Percentiles rank a stretch among this genome's conserved stretches.
Conservation (phyloP, 2,797 vertebrate species). For the Malacoctenus gilli region DNA sequence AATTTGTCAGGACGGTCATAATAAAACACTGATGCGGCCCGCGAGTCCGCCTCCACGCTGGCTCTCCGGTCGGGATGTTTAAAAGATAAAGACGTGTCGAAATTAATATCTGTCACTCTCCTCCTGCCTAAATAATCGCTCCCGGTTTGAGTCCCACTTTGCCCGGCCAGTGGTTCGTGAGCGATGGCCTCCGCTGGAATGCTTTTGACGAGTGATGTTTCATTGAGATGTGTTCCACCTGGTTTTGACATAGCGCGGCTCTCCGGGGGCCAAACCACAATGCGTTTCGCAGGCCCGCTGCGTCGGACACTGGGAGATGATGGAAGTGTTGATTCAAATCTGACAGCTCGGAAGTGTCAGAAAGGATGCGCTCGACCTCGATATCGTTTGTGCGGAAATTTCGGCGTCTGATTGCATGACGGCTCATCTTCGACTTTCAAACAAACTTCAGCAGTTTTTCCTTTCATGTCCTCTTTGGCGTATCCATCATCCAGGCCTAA, state of each 20-base stretch:
- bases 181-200: slow-evolving; percentile 42
- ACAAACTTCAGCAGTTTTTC: slow-evolving; percentile 16
- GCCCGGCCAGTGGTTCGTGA: slow-evolving; percentile 33
- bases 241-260: slow-evolving; percentile 48
- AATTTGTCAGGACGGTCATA: too few species aligned
- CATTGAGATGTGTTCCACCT: slow-evolving; percentile 60
- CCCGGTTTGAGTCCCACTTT: slow-evolving; percentile 22
- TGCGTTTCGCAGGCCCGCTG: slow-evolving; percentile 57
- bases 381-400: neutral
- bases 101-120: slow-evolving; percentile 36
- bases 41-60: slow-evolving; percentile 23
- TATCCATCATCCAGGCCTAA: too few species aligned
- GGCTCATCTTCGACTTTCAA: slow-evolving; percentile 20
- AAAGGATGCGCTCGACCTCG: neutral
- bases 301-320: too few species aligned
- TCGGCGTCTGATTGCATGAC: neutral
- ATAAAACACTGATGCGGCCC: too few species aligned
- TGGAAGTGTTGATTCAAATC: slow-evolving; percentile 51
- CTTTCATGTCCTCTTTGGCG: neutral
- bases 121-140: too few species aligned
- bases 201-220: slow-evolving; percentile 24
- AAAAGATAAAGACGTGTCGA: slow-evolving; percentile 43
- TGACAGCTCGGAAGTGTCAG: slow-evolving; percentile 10
- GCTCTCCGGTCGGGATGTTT: slow-evolving; percentile 35
- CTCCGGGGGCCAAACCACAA: slow-evolving; percentile 46